These are phyloP conservation scores for Lacanobia wlatinum DNA, from an alignment of 2,888 invertebrate genomes.

Conservation along the genomic window DNA sequence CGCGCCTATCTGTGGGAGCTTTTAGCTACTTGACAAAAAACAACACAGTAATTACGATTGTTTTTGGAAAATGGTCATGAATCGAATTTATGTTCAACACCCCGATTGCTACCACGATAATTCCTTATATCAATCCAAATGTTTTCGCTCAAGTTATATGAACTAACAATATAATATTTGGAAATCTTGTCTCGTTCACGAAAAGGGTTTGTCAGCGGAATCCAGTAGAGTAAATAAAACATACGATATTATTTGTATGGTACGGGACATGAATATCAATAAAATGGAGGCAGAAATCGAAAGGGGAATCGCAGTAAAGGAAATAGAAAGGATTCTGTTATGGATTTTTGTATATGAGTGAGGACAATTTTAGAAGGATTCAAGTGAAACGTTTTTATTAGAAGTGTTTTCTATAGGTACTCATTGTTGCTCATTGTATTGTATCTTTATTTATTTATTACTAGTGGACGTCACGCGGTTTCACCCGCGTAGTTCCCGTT, in stretches of 20 bases:
- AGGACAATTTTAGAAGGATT: neutral
- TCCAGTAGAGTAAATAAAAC: conserved; percentile 60
- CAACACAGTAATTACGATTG: no score
- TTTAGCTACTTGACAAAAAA: no score
- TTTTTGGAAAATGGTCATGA: no score
- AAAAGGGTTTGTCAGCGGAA: conserved; percentile 55
- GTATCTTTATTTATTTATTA: no score
- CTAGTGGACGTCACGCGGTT: no score
- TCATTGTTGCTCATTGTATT: no score
- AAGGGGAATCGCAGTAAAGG: conserved; percentile 1
- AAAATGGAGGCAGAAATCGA: conserved; percentile 29
- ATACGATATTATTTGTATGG: conserved; percentile 60
- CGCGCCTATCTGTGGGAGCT: no score
- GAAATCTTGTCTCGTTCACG: conserved; percentile 40
- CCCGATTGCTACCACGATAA: neutral
- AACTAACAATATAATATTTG: conserved; percentile 28
- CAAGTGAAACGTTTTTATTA: no score
- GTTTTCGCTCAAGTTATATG: conserved; percentile 17
- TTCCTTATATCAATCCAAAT: conserved; percentile 8
- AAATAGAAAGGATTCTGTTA: conserved; percentile 10
- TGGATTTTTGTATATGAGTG: conserved; percentile 5
- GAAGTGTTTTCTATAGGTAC: no score
- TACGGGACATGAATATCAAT: conserved; percentile 55
- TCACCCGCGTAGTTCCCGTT: no score
- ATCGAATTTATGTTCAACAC: no score